Conservation (phyloP, 2,797 vertebrate genomes). For the Varecia variegata region DNA sequence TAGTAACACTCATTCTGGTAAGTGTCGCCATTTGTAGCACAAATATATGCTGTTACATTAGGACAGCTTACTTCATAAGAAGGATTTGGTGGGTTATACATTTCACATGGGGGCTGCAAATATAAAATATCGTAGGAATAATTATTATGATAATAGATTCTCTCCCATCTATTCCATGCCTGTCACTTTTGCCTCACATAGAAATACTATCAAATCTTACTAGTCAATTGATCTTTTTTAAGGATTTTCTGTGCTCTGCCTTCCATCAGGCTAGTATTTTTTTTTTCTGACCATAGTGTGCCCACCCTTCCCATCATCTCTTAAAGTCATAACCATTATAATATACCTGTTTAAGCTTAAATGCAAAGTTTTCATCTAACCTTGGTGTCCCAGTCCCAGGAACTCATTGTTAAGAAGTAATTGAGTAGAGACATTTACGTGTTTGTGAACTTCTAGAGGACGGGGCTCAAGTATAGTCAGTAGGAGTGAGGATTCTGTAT, state of each 20-base stretch:
- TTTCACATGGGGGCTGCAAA: slow-evolving; percentile 43
- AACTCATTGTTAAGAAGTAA: background rate
- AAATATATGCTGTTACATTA: background rate
- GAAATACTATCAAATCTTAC: background rate
- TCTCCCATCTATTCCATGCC: background rate
- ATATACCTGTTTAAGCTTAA: background rate
- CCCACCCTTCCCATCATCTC: background rate
- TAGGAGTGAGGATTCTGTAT: background rate
- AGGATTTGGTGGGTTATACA: background rate
- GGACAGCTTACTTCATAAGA: background rate
- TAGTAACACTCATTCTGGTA: slow-evolving; percentile 66
- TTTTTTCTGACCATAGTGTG: background rate
- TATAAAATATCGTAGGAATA: background rate
- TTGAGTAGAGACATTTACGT: background rate
- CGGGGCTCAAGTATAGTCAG: background rate
- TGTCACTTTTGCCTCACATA: background rate
- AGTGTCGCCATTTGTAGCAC: slow-evolving; percentile 17
- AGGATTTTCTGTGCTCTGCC: background rate
- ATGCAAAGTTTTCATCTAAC: background rate
- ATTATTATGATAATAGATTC: background rate
- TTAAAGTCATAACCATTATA: background rate
- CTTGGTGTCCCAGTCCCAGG: background rate
- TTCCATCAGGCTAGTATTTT: background rate
- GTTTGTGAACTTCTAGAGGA: background rate
- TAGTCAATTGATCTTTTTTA: background rate